phyloP scores from a whole-genome alignment of 1,140 invertebrate genomes.

The Aporrectodea caliginosa region DNA sequence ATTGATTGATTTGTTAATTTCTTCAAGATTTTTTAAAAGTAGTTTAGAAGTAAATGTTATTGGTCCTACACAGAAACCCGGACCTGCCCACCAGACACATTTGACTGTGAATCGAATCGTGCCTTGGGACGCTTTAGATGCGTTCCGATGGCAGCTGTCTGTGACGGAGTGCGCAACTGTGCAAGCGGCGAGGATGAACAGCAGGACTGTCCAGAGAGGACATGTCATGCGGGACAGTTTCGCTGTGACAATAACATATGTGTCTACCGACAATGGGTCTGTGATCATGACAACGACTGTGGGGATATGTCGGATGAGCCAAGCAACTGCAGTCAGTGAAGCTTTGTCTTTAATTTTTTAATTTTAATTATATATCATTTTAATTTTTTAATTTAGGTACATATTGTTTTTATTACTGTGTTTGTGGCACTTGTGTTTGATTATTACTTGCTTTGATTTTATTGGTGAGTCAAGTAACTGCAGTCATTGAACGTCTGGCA shows the following conservation, averaged over 20 bases:
- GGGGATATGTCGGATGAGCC: conserved; percentile 36
- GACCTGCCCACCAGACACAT: conserved; percentile 84
- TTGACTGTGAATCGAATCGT: conserved; percentile 59
- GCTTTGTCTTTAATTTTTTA: too few species aligned
- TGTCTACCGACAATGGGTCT: conserved; percentile 39
- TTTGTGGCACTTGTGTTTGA: too few species aligned
- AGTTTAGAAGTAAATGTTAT: too few species aligned
- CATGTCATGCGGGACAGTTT: conserved; percentile 5
- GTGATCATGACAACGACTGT: conserved; percentile 40
- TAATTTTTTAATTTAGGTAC: too few species aligned
- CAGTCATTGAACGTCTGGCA: too few species aligned
- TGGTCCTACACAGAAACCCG: too few species aligned
- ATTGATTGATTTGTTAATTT: too few species aligned
- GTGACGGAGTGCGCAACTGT: conserved; percentile 63
- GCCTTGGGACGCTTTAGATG: background rate
- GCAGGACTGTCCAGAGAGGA: conserved; percentile 19
- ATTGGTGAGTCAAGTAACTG: too few species aligned
- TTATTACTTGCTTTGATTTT: too few species aligned
- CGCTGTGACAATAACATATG: conserved; percentile 35
- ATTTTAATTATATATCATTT: too few species aligned
- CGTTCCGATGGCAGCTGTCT: conserved; percentile 48
- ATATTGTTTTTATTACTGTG: too few species aligned
- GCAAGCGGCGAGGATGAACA: conserved; percentile 28
- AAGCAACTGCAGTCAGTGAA: conserved; percentile 37
- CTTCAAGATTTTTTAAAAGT: too few species aligned